These are phyloP conservation scores for Neodiprion virginianus DNA, from an alignment of 1,140 invertebrate genomes.

Conservation along the genomic window DNA sequence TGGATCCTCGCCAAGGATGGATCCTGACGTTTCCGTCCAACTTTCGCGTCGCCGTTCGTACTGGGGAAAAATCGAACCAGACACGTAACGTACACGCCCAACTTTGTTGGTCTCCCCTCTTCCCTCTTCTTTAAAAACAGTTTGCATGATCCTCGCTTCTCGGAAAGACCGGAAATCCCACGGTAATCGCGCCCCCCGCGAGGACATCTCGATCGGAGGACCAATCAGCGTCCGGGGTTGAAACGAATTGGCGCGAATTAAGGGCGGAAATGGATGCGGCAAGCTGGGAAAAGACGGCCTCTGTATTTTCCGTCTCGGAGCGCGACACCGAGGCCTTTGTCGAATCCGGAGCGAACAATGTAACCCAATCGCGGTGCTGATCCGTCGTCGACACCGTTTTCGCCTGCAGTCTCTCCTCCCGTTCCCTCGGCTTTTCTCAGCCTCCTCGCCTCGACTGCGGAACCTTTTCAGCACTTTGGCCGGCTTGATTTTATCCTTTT, in stretches of 20 bases:
- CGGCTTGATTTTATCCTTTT: slow-evolving; percentile 20
- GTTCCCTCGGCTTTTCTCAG: not conserved
- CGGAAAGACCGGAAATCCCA: too few species aligned
- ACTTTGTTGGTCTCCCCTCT: too few species aligned
- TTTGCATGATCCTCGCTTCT: too few species aligned
- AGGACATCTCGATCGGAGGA: slow-evolving; percentile 19
- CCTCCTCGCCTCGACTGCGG: not conserved
- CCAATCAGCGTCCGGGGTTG: not conserved
- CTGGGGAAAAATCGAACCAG: too few species aligned
- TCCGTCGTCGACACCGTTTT: slow-evolving; percentile 16
- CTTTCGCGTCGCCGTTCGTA: too few species aligned
- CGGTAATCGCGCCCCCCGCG: not conserved
- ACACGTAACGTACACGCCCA: too few species aligned
- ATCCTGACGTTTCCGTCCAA: too few species aligned
- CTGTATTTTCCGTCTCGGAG: not conserved
- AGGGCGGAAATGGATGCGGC: not conserved
- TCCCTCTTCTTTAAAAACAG: too few species aligned
- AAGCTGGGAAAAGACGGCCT: not conserved
- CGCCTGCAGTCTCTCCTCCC: not conserved
- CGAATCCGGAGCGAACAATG: slow-evolving; percentile 4
- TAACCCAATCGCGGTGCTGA: slow-evolving; percentile 7
- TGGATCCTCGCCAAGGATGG: not conserved
- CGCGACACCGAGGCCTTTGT: not conserved
- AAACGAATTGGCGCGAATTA: not conserved
- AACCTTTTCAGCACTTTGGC: slow-evolving; percentile 33